A percentile compares a stretch with the other conserved stretches of the same genome.
Evolutionary conservation across 2,888 invertebrate species (phyloP).

Genomic region (Aspidapion aeneum): DNA sequence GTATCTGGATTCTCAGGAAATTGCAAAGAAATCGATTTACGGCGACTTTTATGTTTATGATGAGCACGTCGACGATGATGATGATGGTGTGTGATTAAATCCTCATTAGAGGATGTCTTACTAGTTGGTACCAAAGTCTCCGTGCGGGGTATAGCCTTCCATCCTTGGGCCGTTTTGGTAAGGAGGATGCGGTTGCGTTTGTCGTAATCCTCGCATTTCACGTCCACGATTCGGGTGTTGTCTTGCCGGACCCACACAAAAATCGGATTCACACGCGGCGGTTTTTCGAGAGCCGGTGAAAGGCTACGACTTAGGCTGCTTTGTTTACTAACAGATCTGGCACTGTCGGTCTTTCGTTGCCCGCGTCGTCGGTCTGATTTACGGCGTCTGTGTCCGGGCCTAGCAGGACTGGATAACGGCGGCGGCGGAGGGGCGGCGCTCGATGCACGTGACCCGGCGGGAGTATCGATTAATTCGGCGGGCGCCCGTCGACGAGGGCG

Average conservation of each 20-base stretch:
- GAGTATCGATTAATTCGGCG: constrained; percentile 40
- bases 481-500: constrained; percentile 45
- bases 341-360: constrained; percentile 34
- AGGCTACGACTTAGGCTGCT: constrained; percentile 24
- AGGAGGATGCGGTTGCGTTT: constrained; percentile 78
- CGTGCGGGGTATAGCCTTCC: constrained; percentile 80
- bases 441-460: constrained; percentile 45
- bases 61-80: constrained; percentile 34
- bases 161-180: constrained; percentile 76
- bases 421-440: constrained; percentile 43
- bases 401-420: constrained; percentile 36
- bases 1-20: constrained; percentile 39
- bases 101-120: constrained; percentile 49
- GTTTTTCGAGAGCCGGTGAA: constrained; percentile 43
- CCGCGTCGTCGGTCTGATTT: constrained; percentile 48
- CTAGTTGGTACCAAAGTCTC: constrained; percentile 54
- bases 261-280: constrained; percentile 73
- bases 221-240: constrained; percentile 77
- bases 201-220: constrained; percentile 86
- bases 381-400: constrained; percentile 43
- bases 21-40: constrained; percentile 45
- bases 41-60: constrained; percentile 36
- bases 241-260: constrained; percentile 82
- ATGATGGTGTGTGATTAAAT: constrained; percentile 24
- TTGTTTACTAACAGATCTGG: constrained; percentile 22